These are phyloP conservation scores for Lepidothrix coronata DNA, from an alignment of 2,113 vertebrate species.

Conservation along the genomic window DNA sequence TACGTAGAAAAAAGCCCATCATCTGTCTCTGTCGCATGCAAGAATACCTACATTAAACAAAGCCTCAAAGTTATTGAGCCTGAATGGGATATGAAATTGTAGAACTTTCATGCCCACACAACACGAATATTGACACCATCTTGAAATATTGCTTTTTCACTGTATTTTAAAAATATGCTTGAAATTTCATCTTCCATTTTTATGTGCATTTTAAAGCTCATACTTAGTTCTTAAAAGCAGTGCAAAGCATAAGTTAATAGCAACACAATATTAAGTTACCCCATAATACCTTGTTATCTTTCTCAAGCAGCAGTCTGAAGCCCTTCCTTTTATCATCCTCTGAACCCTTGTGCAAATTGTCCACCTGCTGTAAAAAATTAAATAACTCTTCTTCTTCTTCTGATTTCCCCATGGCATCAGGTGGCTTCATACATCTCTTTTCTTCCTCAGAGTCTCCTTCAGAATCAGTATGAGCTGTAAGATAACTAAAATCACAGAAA, in stretches of 20 bases:
- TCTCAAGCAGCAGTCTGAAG: slow-evolving; percentile 80
- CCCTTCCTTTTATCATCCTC: slow-evolving; percentile 81
- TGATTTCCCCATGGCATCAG: background rate
- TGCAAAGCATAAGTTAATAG: background rate
- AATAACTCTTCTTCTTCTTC: slow-evolving; percentile 72
- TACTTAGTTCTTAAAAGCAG: background rate
- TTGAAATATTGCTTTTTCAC: background rate
- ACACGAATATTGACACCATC: background rate
- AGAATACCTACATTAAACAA: background rate
- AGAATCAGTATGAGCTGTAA: slow-evolving; percentile 93
- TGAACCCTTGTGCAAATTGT: slow-evolving; percentile 77
- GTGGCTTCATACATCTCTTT: slow-evolving; percentile 3
- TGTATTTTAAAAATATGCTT: background rate
- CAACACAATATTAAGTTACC: background rate
- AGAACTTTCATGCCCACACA: background rate
- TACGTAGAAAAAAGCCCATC: background rate
- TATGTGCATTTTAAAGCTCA: background rate
- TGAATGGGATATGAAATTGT: background rate
- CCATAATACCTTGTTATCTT: slow-evolving; percentile 80
- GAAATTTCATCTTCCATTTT: background rate
- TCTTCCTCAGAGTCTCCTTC: slow-evolving; percentile 79
- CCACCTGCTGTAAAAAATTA: slow-evolving; percentile 78
- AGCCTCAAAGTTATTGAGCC: background rate
- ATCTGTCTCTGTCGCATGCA: background rate
- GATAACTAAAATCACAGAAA: slow-evolving; percentile 82